Conservation (phyloP, 2,797 vertebrate species). For the Anolis apletophallus region DNA sequence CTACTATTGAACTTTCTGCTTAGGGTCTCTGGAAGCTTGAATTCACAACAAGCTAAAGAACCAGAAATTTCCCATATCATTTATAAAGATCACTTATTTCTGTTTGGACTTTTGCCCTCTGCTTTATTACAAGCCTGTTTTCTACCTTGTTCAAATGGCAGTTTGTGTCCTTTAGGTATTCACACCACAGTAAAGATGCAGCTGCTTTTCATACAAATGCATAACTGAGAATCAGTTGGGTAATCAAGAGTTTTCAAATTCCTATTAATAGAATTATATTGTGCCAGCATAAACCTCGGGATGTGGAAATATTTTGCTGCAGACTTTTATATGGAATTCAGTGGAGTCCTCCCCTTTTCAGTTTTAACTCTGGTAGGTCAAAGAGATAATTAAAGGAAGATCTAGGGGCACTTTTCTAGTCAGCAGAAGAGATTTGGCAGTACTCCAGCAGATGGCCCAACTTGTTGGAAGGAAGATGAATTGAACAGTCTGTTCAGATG, state of each 20-base stretch:
- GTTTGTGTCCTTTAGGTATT: not conserved
- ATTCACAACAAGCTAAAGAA: no score
- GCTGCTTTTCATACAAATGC: not conserved
- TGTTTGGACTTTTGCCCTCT: not conserved
- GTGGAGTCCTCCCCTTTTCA: not conserved
- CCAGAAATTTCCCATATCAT: not conserved
- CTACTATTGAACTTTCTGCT: no score
- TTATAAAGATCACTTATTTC: not conserved
- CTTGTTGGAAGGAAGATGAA: not conserved
- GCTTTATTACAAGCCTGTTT: not conserved
- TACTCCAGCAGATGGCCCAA: not conserved
- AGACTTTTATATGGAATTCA: not conserved
- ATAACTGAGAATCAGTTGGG: not conserved
- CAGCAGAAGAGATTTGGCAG: not conserved
- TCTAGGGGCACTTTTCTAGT: not conserved
- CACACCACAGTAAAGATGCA: not conserved
- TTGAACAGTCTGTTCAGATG: not conserved
- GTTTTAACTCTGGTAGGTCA: not conserved
- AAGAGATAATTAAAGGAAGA: not conserved
- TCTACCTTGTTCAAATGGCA: not conserved
- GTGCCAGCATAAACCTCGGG: not conserved
- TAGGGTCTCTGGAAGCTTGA: no score
- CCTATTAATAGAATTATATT: not conserved
- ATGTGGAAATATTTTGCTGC: not conserved
- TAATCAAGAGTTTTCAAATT: not conserved